These are phyloP conservation scores for Thomomys bottae DNA, from an alignment of 2,113 vertebrate species.

Conservation along the genomic window DNA sequence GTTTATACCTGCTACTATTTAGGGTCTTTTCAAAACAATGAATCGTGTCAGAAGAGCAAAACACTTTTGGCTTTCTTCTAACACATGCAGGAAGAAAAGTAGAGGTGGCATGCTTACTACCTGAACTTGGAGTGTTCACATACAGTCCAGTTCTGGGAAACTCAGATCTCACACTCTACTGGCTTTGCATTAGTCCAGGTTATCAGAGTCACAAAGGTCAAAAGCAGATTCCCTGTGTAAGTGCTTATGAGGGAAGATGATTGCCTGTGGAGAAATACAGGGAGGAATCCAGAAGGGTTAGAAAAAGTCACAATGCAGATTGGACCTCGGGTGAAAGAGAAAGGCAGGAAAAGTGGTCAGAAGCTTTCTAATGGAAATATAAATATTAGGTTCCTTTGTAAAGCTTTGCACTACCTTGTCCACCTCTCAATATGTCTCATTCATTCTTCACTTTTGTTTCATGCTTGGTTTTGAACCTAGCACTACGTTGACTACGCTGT, in stretches of 20 bases:
- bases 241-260: neutral
- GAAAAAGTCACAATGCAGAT: neutral
- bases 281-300: neutral
- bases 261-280: neutral
- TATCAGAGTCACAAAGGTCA: neutral
- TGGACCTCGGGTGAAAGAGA: neutral
- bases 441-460: neutral
- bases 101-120: neutral
- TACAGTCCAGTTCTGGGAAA: no score
- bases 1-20: neutral
- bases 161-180: neutral
- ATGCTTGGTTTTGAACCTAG: neutral
- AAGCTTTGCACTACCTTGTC: neutral
- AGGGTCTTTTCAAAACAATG: neutral
- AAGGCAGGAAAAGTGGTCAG: neutral
- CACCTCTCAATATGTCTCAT: neutral
- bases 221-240: neutral
- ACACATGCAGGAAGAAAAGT: neutral
- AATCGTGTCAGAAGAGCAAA: constrained; percentile 4
- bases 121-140: neutral
- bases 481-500: neutral
- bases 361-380: neutral
- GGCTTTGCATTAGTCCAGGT: neutral
- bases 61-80: neutral
- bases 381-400: neutral